Base-by-base conservation (phyloP, 2,888 invertebrate species). In the Ctenicera cuprea region DNA sequence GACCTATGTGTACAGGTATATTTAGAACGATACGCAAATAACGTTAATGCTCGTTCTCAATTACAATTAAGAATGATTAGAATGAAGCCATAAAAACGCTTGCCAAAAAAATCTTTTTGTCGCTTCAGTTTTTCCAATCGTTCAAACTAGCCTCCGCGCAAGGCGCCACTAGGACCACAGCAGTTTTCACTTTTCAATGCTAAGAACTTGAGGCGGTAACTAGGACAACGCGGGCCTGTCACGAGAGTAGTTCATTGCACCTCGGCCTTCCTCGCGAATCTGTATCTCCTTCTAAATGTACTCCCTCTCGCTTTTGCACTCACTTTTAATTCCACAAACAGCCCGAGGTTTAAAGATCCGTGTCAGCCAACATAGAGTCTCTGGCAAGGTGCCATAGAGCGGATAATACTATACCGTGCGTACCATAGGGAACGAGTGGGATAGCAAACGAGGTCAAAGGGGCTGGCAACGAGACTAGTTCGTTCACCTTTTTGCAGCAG, bases 201-300 rank as follows among this genome's bases (percentile, higher is more conserved):
- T 75, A 71, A 66, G 57, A 69, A 65, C 69, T 63, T 52, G 61
- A 41, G 22, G 57, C 63, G 77, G 79, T 84, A 87, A 86, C 85
- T 87, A 82, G 87, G 87, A 83, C 87, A 86, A 74, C 71, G 67
- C 83, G 80, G 82, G 82, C 88, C 87, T 85, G 82, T 84, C 82
- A 82, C 84, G 89, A 89, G 89, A 86, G 88, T 88, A 90, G 90
- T 90, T 89, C 90, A 88, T 90, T 90, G 90, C 89, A 87, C 88
- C 85, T 86, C 89, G 89, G 89, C 89, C 90, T 89, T 90, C 89
- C 88, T 86, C 86, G 85, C 85, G 81, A 81, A 75, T 78, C 66
- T 75, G 78, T 75, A 63, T 81, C 74, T 76, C 80, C 77, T 69
- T 81, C 80, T 80, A 78, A 70, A 74, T 64, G 54, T 48, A 66